Evolutionary conservation across 2,113 vertebrate species (phyloP).

Genomic region (Aphyosemion australe): DNA sequence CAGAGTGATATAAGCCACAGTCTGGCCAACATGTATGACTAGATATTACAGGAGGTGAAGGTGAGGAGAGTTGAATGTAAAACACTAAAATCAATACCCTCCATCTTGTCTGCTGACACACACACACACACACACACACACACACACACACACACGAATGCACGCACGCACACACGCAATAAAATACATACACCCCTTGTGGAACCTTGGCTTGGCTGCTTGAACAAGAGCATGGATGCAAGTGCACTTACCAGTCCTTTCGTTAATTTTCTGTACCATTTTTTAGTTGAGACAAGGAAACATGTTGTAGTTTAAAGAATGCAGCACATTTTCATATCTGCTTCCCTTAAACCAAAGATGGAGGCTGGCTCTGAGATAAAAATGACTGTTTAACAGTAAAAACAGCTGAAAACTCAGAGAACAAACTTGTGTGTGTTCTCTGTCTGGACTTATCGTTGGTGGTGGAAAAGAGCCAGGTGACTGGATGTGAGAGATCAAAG

Average conservation of each 20-base stretch:
- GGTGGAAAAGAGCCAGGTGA: conserved; percentile 55
- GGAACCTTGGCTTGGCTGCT: background rate
- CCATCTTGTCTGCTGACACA: background rate
- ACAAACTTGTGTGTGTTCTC: conserved; percentile 48
- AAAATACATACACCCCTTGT: too few species aligned
- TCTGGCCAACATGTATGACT: conserved; percentile 5
- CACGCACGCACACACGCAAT: background rate
- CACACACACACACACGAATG: background rate
- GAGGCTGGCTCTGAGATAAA: conserved; percentile 18
- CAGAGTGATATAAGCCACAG: too few species aligned
- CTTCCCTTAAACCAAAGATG: conserved; percentile 6
- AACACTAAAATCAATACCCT: conserved; percentile 33
- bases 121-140: background rate
- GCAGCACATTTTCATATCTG: background rate
- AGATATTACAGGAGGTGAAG: conserved; percentile 27
- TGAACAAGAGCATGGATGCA: background rate
- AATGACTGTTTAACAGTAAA: conserved; percentile 8
- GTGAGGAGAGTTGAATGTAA: conserved; percentile 16
- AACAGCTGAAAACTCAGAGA: conserved; percentile 10
- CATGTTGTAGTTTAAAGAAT: background rate
- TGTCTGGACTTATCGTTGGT: conserved; percentile 57
- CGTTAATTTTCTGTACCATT: too few species aligned
- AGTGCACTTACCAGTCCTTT: too few species aligned
- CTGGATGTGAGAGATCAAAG: conserved; percentile 70
- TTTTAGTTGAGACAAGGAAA: background rate